Conservation (phyloP, 92 coral and sea anemone species). For the Porites lobata region DNA sequence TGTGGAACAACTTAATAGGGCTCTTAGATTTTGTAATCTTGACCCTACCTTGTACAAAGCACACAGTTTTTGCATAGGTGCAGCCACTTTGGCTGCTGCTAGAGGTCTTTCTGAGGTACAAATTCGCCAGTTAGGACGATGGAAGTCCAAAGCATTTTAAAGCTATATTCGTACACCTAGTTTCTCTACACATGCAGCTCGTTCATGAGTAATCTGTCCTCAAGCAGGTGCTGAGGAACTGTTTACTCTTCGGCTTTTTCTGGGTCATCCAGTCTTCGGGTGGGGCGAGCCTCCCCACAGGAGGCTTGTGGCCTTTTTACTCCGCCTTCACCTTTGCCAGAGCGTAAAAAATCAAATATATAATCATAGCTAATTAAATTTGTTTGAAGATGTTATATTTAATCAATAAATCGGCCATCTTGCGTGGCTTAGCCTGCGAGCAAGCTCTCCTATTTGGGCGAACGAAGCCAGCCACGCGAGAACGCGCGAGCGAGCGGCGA, state of each 20-base stretch:
- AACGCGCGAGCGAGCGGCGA: too few species aligned
- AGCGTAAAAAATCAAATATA: background rate
- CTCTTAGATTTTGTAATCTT: background rate
- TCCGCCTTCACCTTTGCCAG: background rate
- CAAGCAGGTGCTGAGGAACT: background rate
- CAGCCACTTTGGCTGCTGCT: background rate
- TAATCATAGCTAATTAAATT: too few species aligned
- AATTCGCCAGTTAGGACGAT: background rate
- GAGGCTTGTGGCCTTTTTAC: constrained; percentile 19
- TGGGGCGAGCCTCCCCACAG: constrained; percentile 9
- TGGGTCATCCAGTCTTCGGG: constrained; percentile 13
- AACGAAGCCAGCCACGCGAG: too few species aligned
- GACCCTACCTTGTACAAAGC: background rate
- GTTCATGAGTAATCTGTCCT: background rate
- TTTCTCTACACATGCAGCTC: background rate
- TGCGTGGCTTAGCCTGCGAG: too few species aligned
- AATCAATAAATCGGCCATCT: too few species aligned
- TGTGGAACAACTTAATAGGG: background rate
- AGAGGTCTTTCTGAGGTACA: background rate
- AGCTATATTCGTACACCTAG: background rate
- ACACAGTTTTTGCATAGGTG: background rate
- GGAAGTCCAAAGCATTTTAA: background rate
- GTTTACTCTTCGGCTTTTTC: background rate
- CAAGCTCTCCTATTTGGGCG: too few species aligned
- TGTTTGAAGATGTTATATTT: too few species aligned